These are phyloP conservation scores for Alsophila aescularia DNA, from an alignment of 2,888 invertebrate species.

Conservation along the genomic window DNA sequence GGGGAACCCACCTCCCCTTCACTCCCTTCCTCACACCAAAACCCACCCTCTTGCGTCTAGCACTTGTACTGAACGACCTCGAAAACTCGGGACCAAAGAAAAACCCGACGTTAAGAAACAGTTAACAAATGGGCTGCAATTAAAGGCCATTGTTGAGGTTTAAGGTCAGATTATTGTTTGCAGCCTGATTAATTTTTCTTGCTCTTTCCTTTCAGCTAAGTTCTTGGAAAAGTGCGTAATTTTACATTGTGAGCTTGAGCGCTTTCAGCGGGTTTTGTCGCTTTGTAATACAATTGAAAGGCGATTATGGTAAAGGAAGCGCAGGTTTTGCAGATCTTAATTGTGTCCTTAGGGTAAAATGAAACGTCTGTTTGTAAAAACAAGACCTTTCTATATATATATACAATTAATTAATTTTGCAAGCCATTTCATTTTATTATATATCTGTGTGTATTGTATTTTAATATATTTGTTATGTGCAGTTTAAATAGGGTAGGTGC, in stretches of 20 bases:
- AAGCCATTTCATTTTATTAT: too few relatives aligned
- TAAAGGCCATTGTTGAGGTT: constrained; percentile 50
- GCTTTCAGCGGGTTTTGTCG: constrained; percentile 8
- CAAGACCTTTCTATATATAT: background rate
- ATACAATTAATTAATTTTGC: too few relatives aligned
- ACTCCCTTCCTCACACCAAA: constrained; percentile 23
- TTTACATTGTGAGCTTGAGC: constrained; percentile 17
- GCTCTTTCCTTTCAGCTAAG: constrained; percentile 33
- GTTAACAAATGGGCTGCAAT: constrained; percentile 48
- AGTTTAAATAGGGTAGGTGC: too few relatives aligned
- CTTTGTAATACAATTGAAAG: constrained; percentile 18
- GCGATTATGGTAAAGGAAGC: constrained; percentile 1
- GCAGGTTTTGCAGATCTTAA: constrained; percentile 6
- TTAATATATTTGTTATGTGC: too few relatives aligned
- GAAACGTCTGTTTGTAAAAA: too few relatives aligned
- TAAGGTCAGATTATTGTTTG: constrained; percentile 46
- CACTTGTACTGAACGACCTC: constrained; percentile 68
- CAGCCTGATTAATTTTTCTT: constrained; percentile 42
- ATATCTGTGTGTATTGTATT: too few relatives aligned
- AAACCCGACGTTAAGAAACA: constrained; percentile 31
- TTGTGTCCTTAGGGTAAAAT: background rate
- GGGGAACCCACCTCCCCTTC: constrained; percentile 43
- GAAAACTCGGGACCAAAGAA: constrained; percentile 62
- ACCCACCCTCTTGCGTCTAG: constrained; percentile 62
- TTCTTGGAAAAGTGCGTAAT: constrained; percentile 27